Conservation (phyloP, 35 echinoderm and acorn worm genomes). For the Holothuria glaberrima region DNA sequence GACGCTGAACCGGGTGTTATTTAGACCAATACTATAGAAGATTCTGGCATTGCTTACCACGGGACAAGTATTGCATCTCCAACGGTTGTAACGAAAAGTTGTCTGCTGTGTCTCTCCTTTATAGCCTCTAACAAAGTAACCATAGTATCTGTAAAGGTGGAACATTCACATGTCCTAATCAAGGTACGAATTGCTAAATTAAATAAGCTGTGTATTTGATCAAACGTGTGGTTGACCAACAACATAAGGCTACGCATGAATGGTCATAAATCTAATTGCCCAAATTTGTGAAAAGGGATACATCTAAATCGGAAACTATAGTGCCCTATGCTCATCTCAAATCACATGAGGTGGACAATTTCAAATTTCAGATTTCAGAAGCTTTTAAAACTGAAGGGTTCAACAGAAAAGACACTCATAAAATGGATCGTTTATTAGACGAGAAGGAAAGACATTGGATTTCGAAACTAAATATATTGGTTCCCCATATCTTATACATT, state of each 20-base stretch:
- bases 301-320: not conserved
- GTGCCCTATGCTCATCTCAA: not conserved
- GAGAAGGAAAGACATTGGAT: slow-evolving; percentile 2
- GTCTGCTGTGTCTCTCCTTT: not conserved
- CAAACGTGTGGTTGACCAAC: not conserved
- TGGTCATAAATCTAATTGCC: not conserved
- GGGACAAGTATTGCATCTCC: no score
- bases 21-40: no score
- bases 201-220: not conserved
- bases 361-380: no score
- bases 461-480: not conserved
- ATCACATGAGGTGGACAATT: no score
- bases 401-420: no score
- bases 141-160: not conserved
- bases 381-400: not conserved
- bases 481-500: not conserved
- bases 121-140: slow-evolving; percentile 1
- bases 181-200: not conserved
- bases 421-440: no score
- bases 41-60: no score
- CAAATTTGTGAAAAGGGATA: not conserved
- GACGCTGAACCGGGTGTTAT: no score
- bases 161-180: not conserved
- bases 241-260: not conserved
- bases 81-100: no score